Percentiles rank a stretch among this genome's conserved stretches.
Conservation (phyloP, 2,797 vertebrate species). For the Centropyge bicolor region DNA sequence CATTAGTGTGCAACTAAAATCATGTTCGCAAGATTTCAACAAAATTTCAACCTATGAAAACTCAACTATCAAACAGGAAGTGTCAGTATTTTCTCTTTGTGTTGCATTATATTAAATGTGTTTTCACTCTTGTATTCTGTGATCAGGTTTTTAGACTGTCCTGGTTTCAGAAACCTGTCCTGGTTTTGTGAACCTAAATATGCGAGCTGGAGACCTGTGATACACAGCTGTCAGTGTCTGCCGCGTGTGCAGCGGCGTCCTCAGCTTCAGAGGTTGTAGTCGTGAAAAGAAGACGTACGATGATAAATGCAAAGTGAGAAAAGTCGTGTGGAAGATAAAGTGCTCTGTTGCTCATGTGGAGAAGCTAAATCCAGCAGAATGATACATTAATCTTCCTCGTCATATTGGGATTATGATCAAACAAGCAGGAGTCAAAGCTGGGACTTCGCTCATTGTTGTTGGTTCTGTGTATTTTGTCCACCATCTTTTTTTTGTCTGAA, state of each 20-base stretch:
- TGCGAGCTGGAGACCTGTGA: background rate
- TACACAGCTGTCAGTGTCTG: background rate
- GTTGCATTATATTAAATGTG: background rate
- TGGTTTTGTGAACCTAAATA: background rate
- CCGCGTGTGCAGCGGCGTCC: background rate
- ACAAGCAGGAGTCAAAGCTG: background rate
- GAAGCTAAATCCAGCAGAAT: background rate
- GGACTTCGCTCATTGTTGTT: background rate
- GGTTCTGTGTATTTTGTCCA: conserved; percentile 10
- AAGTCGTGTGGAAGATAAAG: background rate
- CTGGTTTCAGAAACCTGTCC: no score
- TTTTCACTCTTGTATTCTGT: background rate
- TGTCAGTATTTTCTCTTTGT: no score
- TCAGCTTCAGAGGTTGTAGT: background rate
- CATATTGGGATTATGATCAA: background rate
- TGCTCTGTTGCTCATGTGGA: background rate
- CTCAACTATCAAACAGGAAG: no score
- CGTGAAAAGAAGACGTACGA: background rate
- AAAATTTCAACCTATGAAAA: background rate
- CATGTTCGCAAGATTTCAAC: background rate
- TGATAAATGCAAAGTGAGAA: background rate
- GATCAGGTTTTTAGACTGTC: no score
- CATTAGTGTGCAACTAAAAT: background rate
- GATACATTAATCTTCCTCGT: background rate
- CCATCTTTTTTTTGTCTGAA: background rate